Evolutionary conservation across 2,113 vertebrate genomes (phyloP).

Genomic region (Prionailurus bengalensis): DNA sequence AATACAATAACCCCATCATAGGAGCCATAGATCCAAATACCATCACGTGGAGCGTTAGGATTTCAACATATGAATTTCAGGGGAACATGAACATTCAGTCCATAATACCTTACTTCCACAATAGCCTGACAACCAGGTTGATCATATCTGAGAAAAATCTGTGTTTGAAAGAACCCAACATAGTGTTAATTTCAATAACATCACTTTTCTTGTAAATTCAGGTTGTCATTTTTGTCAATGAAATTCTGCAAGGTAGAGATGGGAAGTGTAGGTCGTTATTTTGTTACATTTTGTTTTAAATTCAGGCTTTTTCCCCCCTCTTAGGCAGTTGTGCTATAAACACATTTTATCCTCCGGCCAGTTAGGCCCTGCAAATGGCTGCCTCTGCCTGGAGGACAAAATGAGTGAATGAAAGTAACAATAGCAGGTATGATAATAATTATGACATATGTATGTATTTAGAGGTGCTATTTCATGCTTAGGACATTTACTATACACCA

Average conservation of each 20-base stretch:
- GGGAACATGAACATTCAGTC: background rate
- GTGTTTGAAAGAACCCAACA: background rate
- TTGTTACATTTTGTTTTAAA: conserved; percentile 19
- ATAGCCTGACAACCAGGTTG: background rate
- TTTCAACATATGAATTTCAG: background rate
- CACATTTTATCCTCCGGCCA: background rate
- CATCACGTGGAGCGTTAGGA: background rate
- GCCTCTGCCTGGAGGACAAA: background rate
- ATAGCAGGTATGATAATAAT: background rate
- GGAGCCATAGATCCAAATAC: background rate
- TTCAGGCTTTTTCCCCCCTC: background rate
- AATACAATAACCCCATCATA: background rate
- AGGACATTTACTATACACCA: background rate
- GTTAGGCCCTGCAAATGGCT: background rate
- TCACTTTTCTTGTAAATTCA: background rate
- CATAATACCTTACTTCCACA: background rate
- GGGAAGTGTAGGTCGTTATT: background rate
- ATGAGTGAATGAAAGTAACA: background rate
- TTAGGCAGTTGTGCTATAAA: background rate
- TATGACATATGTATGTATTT: fast-evolving
- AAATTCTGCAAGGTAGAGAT: background rate
- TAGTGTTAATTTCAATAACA: background rate
- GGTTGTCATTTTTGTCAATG: background rate
- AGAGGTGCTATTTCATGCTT: background rate
- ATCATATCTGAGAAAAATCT: background rate